A percentile compares a stretch with the other conserved stretches of the same genome.
Conservation (phyloP, 2,888 invertebrate species). For the Tridacna crocea region DNA sequence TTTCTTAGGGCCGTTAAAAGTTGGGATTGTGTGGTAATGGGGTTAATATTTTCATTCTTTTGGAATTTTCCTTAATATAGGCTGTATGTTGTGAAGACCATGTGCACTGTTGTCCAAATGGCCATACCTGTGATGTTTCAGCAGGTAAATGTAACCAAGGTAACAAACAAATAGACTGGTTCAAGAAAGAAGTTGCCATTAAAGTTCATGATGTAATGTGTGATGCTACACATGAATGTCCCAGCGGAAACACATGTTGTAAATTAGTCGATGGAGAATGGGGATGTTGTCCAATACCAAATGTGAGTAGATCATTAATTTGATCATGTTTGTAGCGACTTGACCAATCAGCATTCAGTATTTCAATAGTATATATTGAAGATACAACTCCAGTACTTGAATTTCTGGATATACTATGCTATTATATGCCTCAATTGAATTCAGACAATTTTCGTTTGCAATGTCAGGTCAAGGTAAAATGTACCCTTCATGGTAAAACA, state of each 20-base stretch:
- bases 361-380: too few relatives aligned
- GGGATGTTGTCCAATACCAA: slow-evolving; percentile 71
- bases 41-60: background rate
- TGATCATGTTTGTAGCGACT: too few relatives aligned
- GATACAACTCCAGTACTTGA: too few relatives aligned
- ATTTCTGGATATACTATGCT: too few relatives aligned
- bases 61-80: slow-evolving; percentile 45
- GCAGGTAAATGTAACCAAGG: slow-evolving; percentile 58
- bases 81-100: slow-evolving; percentile 76
- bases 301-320: slow-evolving; percentile 44
- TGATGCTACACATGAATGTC: slow-evolving; percentile 54
- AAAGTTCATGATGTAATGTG: slow-evolving; percentile 63
- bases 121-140: slow-evolving; percentile 56
- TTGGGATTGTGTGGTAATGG: too few relatives aligned
- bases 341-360: too few relatives aligned
- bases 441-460: too few relatives aligned
- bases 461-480: too few relatives aligned
- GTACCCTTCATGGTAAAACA: too few relatives aligned
- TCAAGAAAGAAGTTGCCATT: slow-evolving; percentile 48
- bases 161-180: slow-evolving; percentile 39
- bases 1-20: too few relatives aligned
- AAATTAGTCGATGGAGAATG: slow-evolving; percentile 48
- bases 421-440: too few relatives aligned
- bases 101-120: slow-evolving; percentile 75
- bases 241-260: slow-evolving; percentile 68